Evolutionary conservation across 2,113 vertebrate genomes (phyloP), one percentile per base, ranked within the genome.

Genomic region (Danionella cerebrum): DNA sequence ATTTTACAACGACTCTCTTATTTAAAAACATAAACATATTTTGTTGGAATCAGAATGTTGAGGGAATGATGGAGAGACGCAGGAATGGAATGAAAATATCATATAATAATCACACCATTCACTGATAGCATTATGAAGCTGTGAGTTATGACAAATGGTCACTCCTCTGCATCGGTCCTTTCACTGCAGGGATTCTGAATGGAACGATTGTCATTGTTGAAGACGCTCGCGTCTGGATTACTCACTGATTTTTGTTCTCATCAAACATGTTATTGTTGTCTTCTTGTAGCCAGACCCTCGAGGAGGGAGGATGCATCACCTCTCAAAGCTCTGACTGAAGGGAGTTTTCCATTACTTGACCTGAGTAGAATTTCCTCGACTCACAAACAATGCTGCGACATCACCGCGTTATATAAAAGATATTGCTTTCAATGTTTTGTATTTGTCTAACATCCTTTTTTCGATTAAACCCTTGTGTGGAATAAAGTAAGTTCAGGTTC

Each of bases 111-210:
- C 39, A 51, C 57, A 54, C 22, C 18, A 69, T 48, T 69, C 60
- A 74, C 13, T 24, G 19, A 70, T 35, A 47, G 21, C 39, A 38
- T 1, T 6, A 70, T 62, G 31, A 70, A 67, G 65, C 67, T 57
- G 51, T 67, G 48, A 74, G 65, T 74, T 74, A 55, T 74, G 67
- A 74, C 25, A 35, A 29, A 52, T 48, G 51, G 27, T 55, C 51
- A 71, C 53, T 71, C 69, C 42, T 71, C 60, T 50, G 51, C 41
- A 16, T 25, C 62, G 55, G 55, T 59, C 51, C 21, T 60, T 65
- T 66, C 6, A 12, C 45, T 50, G 29, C 24, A 13, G 29, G 11
- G 16, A 12, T n/a, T 70, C 67, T 74, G 19, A 35, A 63, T 70
- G 36, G 22, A 10, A 5, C 63, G 11, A 50, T 38, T 52, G 47